phyloP scores from a whole-genome alignment of 2,888 invertebrate genomes.

The Polyommatus icarus region DNA sequence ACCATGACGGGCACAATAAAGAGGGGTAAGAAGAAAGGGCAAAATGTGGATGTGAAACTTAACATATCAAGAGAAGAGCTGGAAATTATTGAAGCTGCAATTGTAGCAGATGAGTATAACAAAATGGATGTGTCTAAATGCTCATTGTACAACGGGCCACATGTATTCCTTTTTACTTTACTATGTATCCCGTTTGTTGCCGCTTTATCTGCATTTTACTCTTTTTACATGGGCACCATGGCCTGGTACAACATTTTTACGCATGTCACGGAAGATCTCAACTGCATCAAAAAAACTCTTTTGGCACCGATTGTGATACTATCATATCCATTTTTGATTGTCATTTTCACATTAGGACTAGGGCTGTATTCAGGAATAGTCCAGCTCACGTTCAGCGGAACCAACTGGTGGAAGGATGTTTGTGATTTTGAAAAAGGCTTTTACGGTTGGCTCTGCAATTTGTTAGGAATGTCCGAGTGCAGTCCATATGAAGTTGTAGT shows the following conservation, averaged over 20 bases:
- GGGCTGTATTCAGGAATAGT: slow-evolving; percentile 84
- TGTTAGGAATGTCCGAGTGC: slow-evolving; percentile 84
- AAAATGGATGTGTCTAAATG: slow-evolving; percentile 80
- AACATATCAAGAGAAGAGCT: slow-evolving; percentile 86
- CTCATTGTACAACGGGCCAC: slow-evolving; percentile 81
- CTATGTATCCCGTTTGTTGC: slow-evolving; percentile 84
- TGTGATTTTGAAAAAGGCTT: slow-evolving; percentile 89
- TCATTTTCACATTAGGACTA: slow-evolving; percentile 82
- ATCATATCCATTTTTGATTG: slow-evolving; percentile 85
- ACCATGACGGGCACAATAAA: slow-evolving; percentile 88
- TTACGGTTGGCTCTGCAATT: slow-evolving; percentile 87
- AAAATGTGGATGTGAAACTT: slow-evolving; percentile 85
- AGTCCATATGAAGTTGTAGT: slow-evolving; percentile 87
- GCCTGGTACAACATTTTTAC: slow-evolving; percentile 89
- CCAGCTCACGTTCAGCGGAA: slow-evolving; percentile 85
- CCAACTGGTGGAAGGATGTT: slow-evolving; percentile 85
- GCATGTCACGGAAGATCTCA: slow-evolving; percentile 84
- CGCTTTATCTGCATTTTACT: slow-evolving; percentile 82
- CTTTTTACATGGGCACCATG: slow-evolving; percentile 87
- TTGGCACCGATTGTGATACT: slow-evolving; percentile 85
- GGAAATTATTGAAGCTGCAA: slow-evolving; percentile 84
- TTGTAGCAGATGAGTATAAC: slow-evolving; percentile 79
- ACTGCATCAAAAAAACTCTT: slow-evolving; percentile 81
- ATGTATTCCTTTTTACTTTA: slow-evolving; percentile 83
- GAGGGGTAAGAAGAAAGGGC: slow-evolving; percentile 85